Percentiles rank a stretch among this genome's conserved stretches.
These are phyloP conservation scores for Brachycybe producta DNA, from an alignment of 2,888 invertebrate genomes.

Conservation along the genomic window DNA sequence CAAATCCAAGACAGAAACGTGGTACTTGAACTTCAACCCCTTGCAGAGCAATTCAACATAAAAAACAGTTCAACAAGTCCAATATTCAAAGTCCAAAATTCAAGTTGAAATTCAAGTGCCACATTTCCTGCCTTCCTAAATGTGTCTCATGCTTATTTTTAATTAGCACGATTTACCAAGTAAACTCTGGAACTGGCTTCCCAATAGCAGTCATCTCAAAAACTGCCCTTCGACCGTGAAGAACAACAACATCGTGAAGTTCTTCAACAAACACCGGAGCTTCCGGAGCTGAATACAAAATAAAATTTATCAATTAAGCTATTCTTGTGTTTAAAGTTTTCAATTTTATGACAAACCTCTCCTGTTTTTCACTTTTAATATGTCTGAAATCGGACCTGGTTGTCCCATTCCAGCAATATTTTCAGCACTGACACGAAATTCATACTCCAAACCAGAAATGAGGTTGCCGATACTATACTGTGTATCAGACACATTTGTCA, in stretches of 20 bases:
- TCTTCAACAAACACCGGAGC: slow-evolving; percentile 28
- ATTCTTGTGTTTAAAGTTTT: neutral
- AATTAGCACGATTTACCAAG: slow-evolving; percentile 30
- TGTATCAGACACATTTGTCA: slow-evolving; percentile 75
- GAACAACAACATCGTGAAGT: slow-evolving; percentile 28
- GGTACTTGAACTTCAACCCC: no score
- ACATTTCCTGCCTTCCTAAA: no score
- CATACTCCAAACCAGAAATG: slow-evolving; percentile 84
- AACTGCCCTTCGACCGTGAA: slow-evolving; percentile 29
- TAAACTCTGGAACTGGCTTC: slow-evolving; percentile 31
- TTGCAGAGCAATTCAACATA: no score
- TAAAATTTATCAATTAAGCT: neutral
- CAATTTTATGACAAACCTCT: neutral
- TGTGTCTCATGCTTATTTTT: no score
- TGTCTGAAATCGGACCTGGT: slow-evolving; percentile 68
- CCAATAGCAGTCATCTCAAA: slow-evolving; percentile 30
- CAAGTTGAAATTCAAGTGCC: no score
- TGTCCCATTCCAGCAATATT: slow-evolving; percentile 89
- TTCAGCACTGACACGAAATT: slow-evolving; percentile 87
- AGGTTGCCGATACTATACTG: slow-evolving; percentile 70
- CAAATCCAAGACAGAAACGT: no score
- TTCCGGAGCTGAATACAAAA: slow-evolving; percentile 20
- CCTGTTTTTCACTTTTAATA: slow-evolving; percentile 46
- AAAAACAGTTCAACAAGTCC: no score
- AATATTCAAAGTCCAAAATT: no score